A percentile compares a stretch with the other conserved stretches of the same genome.
Conservation (phyloP, 2,113 vertebrate species). For the Eulacestoma nigropectus region DNA sequence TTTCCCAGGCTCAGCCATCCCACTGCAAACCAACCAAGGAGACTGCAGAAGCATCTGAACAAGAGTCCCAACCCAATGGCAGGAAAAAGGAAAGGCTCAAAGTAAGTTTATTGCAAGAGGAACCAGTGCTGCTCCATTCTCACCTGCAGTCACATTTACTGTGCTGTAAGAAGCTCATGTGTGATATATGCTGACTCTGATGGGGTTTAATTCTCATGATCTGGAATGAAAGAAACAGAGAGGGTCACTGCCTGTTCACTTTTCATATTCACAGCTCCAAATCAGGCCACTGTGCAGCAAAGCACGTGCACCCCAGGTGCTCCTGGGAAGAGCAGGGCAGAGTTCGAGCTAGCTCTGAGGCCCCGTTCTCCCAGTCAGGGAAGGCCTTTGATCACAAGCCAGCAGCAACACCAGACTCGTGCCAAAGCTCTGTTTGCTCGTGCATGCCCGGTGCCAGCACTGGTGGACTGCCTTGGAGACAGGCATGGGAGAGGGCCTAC, state of each 20-base stretch:
- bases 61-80: background rate
- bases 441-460: background rate
- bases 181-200: conserved; percentile 82
- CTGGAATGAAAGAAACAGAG: conserved; percentile 74
- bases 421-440: conserved; percentile 46
- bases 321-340: conserved; percentile 11
- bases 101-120: background rate
- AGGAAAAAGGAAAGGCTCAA: conserved; percentile 9
- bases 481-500: background rate
- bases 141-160: conserved; percentile 97
- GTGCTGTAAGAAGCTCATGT: conserved; percentile 96
- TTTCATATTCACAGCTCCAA: background rate
- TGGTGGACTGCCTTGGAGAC: background rate
- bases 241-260: conserved; percentile 27
- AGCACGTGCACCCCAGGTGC: background rate
- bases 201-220: conserved; percentile 91
- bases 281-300: background rate
- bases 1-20: background rate
- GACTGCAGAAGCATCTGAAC: background rate
- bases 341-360: background rate
- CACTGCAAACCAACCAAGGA: background rate
- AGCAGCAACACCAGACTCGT: background rate
- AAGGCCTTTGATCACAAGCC: conserved; percentile 31
- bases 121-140: conserved; percentile 59
- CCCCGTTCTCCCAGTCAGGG: background rate